These are phyloP conservation scores for Falco columbarius DNA, from an alignment of 2,797 vertebrate genomes.

Conservation along the genomic window DNA sequence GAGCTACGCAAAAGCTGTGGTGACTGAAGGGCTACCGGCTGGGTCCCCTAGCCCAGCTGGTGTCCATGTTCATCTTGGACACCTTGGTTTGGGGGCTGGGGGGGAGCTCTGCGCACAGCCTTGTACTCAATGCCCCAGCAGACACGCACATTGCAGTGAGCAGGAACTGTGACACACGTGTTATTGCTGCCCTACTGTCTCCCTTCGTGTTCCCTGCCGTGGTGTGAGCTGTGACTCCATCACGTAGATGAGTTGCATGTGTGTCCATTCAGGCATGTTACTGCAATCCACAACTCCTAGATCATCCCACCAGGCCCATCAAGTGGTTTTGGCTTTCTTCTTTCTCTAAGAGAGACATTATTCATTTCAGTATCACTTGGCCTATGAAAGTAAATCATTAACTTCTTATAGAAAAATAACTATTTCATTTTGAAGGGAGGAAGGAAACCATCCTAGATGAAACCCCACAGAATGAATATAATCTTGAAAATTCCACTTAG, in stretches of 20 bases:
- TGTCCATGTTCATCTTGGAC: neutral
- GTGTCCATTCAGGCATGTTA: neutral
- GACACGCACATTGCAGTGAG: neutral
- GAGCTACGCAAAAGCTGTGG: neutral
- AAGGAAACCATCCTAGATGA: neutral
- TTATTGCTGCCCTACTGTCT: neutral
- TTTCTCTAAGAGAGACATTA: neutral
- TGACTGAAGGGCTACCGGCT: neutral
- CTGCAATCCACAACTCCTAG: neutral
- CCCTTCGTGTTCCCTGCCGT: accelerated
- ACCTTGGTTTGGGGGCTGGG: neutral
- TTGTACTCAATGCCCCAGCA: neutral
- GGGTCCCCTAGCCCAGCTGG: neutral
- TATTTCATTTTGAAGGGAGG: neutral
- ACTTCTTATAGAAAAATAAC: neutral
- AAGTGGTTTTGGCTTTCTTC: neutral
- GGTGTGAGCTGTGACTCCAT: neutral
- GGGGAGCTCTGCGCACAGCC: neutral
- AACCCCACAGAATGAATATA: neutral
- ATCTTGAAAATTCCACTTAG: neutral
- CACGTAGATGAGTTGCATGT: too few species aligned
- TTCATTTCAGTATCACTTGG: neutral
- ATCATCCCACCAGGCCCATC: neutral
- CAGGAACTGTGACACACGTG: accelerated
- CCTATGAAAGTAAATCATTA: neutral